phyloP scores from a whole-genome alignment of 1,140 invertebrate species.

The Anoplolepis gracilipes region DNA sequence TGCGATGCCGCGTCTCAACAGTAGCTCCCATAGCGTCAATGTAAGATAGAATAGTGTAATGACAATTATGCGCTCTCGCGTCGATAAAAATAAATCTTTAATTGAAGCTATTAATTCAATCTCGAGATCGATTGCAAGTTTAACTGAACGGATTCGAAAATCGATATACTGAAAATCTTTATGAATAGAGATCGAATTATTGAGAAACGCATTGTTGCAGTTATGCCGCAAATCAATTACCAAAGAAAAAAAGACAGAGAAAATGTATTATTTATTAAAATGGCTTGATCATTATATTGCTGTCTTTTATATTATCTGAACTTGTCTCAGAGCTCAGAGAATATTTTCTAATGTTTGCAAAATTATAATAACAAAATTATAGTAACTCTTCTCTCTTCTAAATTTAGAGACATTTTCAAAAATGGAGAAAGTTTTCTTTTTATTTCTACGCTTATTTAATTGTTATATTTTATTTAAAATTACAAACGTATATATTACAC shows the following conservation, averaged over 20 bases:
- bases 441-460: not conserved
- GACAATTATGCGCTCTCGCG: not conserved
- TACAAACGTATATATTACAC: not conserved
- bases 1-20: not conserved
- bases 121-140: not conserved
- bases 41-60: not conserved
- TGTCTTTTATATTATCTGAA: not conserved
- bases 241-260: not conserved
- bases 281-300: not conserved
- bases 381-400: not conserved
- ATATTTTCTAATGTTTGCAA: not conserved
- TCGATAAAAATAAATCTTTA: constrained; percentile 41
- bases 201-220: not conserved
- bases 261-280: not conserved
- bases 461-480: not conserved
- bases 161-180: not conserved
- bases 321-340: not conserved
- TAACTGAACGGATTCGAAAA: not conserved
- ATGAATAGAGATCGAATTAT: constrained; percentile 24
- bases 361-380: not conserved
- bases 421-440: not conserved
- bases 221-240: not conserved
- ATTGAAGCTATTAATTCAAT: constrained; percentile 20
- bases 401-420: not conserved
- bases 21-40: too few relatives aligned